Percentiles rank a stretch among this genome's conserved stretches.
phyloP scores from a whole-genome alignment of 2,113 vertebrate genomes.

The Rhegmatorhina hoffmannsi region DNA sequence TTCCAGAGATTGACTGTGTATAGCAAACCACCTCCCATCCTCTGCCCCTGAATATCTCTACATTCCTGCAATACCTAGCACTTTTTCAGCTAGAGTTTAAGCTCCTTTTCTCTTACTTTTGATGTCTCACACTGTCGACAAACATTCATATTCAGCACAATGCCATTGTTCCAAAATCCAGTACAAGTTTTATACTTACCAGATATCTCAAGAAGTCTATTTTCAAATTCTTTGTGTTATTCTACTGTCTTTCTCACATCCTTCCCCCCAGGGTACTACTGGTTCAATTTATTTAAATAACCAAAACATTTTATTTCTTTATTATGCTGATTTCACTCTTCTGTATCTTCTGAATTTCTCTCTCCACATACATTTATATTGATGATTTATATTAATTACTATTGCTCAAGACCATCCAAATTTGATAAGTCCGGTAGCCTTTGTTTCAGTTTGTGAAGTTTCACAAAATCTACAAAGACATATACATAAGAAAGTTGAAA shows the following conservation, averaged over 20 bases:
- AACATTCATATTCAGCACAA: neutral
- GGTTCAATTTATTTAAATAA: neutral
- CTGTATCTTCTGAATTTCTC: neutral
- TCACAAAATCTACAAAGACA: neutral
- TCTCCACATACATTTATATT: neutral
- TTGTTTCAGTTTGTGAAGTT: neutral
- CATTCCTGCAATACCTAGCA: neutral
- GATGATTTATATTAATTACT: neutral
- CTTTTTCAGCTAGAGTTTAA: neutral
- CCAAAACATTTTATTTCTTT: neutral
- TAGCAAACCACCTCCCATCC: accelerated
- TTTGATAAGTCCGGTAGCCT: neutral
- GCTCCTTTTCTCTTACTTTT: neutral
- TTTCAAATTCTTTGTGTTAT: neutral
- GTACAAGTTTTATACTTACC: neutral
- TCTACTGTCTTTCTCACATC: neutral
- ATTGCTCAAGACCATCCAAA: neutral
- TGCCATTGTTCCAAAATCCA: neutral
- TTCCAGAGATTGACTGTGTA: neutral
- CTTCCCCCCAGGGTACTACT: neutral
- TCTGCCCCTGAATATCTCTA: neutral
- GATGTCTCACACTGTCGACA: neutral
- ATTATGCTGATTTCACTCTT: neutral
- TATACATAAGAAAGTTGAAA: neutral
- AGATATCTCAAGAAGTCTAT: neutral